Conservation (phyloP, 2,888 invertebrate genomes). For the Trichogramma evanescens region DNA sequence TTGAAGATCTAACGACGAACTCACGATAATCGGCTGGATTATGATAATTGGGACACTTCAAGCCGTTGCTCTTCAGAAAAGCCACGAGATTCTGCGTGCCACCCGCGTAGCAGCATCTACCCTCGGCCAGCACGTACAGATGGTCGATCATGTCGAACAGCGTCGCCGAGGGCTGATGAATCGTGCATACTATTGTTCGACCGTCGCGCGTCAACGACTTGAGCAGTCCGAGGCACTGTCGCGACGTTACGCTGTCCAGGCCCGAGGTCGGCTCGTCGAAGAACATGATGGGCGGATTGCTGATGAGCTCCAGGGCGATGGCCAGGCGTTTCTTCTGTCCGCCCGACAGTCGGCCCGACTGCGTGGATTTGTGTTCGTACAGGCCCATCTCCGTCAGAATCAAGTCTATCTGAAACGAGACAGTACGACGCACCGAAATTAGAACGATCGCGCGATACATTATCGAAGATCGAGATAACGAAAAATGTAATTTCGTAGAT, state of each 20-base stretch:
- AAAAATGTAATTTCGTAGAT: background rate
- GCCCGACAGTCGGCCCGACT: slow-evolving; percentile 70
- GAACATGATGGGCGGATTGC: slow-evolving; percentile 87
- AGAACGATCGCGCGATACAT: background rate
- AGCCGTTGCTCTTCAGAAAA: slow-evolving; percentile 63
- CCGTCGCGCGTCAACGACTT: slow-evolving; percentile 78
- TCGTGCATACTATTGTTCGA: slow-evolving; percentile 78
- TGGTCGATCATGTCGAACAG: slow-evolving; percentile 85
- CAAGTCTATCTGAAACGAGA: slow-evolving; percentile 62
- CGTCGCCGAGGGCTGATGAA: slow-evolving; percentile 85
- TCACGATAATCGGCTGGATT: slow-evolving; percentile 87
- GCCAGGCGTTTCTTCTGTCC: slow-evolving; percentile 86
- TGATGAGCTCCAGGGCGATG: slow-evolving; percentile 83
- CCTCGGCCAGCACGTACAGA: slow-evolving; percentile 74
- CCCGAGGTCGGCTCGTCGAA: slow-evolving; percentile 94
- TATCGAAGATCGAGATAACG: too few species aligned
- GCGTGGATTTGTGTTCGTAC: slow-evolving; percentile 58
- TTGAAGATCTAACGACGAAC: slow-evolving; percentile 30
- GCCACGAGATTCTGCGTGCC: slow-evolving; percentile 68
- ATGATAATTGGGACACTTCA: slow-evolving; percentile 80
- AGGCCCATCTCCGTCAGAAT: slow-evolving; percentile 73
- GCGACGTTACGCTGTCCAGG: slow-evolving; percentile 73
- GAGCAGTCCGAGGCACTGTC: slow-evolving; percentile 72
- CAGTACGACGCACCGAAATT: background rate
- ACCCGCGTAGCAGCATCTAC: slow-evolving; percentile 75